These are phyloP conservation scores for Intellagama lesueurii DNA, from an alignment of 2,797 vertebrate genomes.

Conservation along the genomic window DNA sequence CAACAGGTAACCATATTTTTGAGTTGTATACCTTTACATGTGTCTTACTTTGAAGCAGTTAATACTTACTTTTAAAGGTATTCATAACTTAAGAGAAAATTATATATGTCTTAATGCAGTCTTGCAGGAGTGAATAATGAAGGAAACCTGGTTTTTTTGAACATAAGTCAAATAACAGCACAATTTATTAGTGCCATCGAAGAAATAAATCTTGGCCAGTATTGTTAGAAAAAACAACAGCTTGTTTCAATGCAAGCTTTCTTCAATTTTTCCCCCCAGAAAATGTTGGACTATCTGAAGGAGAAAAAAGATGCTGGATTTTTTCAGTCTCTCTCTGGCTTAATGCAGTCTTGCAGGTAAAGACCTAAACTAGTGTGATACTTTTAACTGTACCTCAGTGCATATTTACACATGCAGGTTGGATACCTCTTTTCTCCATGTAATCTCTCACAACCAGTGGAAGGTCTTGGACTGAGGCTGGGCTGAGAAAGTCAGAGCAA, in stretches of 20 bases:
- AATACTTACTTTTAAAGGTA: neutral
- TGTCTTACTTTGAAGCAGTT: neutral
- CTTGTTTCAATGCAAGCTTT: constrained; percentile 33
- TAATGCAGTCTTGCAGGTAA: constrained; percentile 99
- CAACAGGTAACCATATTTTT: constrained; percentile 87
- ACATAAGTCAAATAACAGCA: neutral
- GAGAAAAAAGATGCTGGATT: constrained; percentile 97
- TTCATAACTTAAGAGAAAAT: neutral
- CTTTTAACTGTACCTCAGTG: neutral
- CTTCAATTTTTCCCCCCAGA: constrained; percentile 78
- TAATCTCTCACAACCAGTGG: neutral
- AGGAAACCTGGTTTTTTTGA: neutral
- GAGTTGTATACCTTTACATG: neutral
- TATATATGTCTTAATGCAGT: neutral
- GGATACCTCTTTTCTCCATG: neutral
- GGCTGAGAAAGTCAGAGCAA: neutral
- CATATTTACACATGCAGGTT: neutral
- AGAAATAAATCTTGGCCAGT: neutral
- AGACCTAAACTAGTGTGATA: constrained; percentile 27
- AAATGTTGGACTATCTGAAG: constrained; percentile 98
- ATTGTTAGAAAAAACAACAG: neutral
- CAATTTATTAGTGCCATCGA: no score
- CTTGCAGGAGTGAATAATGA: constrained; percentile 35
- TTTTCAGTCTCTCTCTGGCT: constrained; percentile 96
- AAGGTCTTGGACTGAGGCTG: neutral